phyloP scores from a whole-genome alignment of 2,888 invertebrate species.

The Baronia brevicornis region DNA sequence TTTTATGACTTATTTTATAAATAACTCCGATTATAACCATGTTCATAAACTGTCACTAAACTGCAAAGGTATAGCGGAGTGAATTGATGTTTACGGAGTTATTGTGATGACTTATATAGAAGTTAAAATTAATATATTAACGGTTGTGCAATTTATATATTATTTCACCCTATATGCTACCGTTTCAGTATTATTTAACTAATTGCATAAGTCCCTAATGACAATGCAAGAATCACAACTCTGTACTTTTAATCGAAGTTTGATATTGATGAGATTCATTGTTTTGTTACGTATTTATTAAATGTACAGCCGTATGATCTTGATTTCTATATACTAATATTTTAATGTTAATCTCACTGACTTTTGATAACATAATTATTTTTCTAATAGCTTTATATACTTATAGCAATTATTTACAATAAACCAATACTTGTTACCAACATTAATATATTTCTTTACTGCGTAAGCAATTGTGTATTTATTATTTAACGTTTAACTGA shows the following conservation, averaged over 20 bases:
- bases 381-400: conserved; percentile 58
- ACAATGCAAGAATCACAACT: conserved; percentile 34
- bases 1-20: neutral
- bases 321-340: conserved; percentile 44
- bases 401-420: conserved; percentile 64
- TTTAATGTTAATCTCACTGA: conserved; percentile 72
- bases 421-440: conserved; percentile 36
- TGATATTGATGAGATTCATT: conserved; percentile 44
- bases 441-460: conserved; percentile 27
- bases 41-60: conserved; percentile 13
- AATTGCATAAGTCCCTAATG: conserved; percentile 48
- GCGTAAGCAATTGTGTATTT: conserved; percentile 29
- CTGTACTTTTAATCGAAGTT: conserved; percentile 49
- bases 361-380: conserved; percentile 65
- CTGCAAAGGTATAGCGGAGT: conserved; percentile 2
- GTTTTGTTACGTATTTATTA: conserved; percentile 32
- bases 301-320: conserved; percentile 43
- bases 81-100: conserved; percentile 15
- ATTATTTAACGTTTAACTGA: neutral
- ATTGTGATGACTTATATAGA: conserved; percentile 39
- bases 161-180: conserved; percentile 45
- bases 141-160: conserved; percentile 55
- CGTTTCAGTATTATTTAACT: conserved; percentile 42
- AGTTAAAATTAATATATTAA: conserved; percentile 38
- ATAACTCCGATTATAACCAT: conserved; percentile 19